Evolutionary conservation across 2,797 vertebrate species (phyloP).

Genomic region (Cossypha niveicapilla): DNA sequence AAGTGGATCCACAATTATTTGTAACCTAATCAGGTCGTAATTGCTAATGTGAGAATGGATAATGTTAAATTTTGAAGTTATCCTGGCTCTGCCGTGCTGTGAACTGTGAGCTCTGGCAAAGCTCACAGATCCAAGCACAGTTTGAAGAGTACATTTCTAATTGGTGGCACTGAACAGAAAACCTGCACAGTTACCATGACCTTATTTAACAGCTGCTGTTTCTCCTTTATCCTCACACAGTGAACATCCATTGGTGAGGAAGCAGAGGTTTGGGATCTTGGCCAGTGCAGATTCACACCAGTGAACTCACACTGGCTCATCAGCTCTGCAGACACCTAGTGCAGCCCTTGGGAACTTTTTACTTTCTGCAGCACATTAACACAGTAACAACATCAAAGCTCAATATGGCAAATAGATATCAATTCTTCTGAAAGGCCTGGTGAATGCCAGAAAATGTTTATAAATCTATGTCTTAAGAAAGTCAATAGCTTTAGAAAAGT

Average conservation of each 20-base stretch:
- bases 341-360: not conserved
- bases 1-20: not conserved
- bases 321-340: not conserved
- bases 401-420: not conserved
- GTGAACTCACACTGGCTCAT: not conserved
- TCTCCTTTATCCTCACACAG: not conserved
- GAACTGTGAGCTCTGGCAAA: not conserved
- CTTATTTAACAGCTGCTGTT: not conserved
- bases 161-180: not conserved
- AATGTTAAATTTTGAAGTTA: not conserved
- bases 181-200: not conserved
- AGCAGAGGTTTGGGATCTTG: not conserved
- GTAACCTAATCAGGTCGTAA: not conserved
- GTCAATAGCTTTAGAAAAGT: not conserved
- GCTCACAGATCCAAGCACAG: not conserved
- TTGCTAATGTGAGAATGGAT: not conserved
- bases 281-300: not conserved
- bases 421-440: not conserved
- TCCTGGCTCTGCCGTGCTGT: not conserved
- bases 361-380: not conserved
- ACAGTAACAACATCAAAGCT: not conserved
- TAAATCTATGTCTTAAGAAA: not conserved
- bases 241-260: fast-evolving
- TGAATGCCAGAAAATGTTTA: not conserved
- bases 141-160: not conserved